Conservation (phyloP, 2,888 invertebrate genomes). For the Drosophila putrida region DNA sequence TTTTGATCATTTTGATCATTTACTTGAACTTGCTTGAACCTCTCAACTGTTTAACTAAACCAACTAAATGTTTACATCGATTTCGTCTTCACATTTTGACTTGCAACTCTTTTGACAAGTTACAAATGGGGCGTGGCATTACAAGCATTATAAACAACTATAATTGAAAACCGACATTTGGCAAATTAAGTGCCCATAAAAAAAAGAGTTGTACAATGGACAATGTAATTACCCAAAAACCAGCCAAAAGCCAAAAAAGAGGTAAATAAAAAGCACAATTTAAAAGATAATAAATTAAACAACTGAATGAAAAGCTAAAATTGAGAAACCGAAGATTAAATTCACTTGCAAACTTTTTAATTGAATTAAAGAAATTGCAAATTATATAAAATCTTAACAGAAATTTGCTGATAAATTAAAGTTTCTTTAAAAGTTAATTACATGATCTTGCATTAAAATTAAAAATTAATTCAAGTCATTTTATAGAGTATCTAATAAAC, state of each 20-base stretch:
- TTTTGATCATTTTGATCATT: conserved; percentile 15
- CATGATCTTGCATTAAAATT: background rate
- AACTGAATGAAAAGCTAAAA: background rate
- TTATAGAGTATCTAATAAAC: background rate
- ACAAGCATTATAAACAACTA: conserved; percentile 19
- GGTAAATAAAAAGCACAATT: conserved; percentile 18
- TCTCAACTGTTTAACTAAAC: background rate
- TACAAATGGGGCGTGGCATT: conserved; percentile 45
- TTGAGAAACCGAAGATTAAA: conserved; percentile 1
- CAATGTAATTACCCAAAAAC: conserved; percentile 59
- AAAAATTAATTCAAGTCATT: too few relatives aligned
- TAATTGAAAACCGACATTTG: conserved; percentile 58
- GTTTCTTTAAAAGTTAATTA: background rate
- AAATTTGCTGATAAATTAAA: background rate
- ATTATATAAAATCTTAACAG: background rate
- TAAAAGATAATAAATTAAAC: conserved; percentile 21
- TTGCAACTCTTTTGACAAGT: conserved; percentile 26
- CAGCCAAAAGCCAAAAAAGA: conserved; percentile 9
- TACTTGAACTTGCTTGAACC: conserved; percentile 6
- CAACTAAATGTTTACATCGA: background rate
- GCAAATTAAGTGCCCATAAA: conserved; percentile 74
- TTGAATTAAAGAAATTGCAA: conserved; percentile 22
- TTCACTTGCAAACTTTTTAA: conserved; percentile 16
- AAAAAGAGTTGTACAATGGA: conserved; percentile 61
- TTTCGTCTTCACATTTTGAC: conserved; percentile 11